Evolutionary conservation across 2,797 vertebrate species (phyloP), one percentile per base, ranked within the genome.

Genomic region (Coregonus ussuriensis): DNA sequence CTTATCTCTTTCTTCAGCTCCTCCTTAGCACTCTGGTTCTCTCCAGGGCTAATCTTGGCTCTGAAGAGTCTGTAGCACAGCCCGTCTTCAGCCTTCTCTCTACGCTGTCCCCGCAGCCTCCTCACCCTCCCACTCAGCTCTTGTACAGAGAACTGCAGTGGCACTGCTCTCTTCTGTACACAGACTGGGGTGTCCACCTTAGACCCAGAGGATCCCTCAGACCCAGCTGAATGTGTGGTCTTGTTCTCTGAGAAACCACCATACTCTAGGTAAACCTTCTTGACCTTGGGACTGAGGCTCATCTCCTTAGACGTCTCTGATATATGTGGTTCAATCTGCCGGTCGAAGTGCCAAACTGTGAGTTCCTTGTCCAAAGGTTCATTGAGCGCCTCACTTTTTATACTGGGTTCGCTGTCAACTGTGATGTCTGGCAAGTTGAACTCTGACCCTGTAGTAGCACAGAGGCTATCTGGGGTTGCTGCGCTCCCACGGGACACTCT

Each of bases 31-130:
- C 91, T 95, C 77, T 97, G 95, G 85, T 97, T 99, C 88, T 99
- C 98, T 76, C 96, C 96, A 0, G 98, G 98, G 84, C 89, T 97
- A 88, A 99, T 99, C 89, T 96, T 97, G 72, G 98, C 98, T 88
- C 96, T 94, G 87, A 99, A 99, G 85, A 95, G 96, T 83, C 98
- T 91, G 78, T 93, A 97, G n/a, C 76, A 88, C 75, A 91, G 91
- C 13, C 76, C 82, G 1, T 88, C 90, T 9, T 79, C 72, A 1
- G 79, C 84, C 41, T 74, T 91, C 21, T 81, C 85, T 63, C 79
- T 90, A 78, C 89, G 86, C 66, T 91, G 93, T 6, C 86, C 84
- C 68, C 88, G 82, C 63, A 97, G 67, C 59, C 81, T 93, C 82
- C 89, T 93, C 37, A 95, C 75, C 54, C 86, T 94, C 63, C 85